These are phyloP conservation scores for Campoletis sonorensis DNA, from an alignment of 1,140 invertebrate species.

Conservation along the genomic window DNA sequence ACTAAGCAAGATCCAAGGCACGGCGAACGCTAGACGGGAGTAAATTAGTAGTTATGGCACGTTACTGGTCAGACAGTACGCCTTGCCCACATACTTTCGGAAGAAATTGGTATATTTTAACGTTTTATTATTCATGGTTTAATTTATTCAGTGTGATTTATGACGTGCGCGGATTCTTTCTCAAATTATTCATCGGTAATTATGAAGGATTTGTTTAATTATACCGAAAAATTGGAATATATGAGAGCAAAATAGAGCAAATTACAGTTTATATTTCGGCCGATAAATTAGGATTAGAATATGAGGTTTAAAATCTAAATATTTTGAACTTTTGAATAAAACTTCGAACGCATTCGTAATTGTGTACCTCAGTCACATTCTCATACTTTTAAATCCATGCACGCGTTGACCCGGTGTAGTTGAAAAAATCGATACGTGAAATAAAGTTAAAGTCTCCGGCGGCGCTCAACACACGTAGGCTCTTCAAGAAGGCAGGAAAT, in stretches of 20 bases:
- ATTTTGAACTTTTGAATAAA: not conserved
- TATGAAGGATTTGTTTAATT: not conserved
- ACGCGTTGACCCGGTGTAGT: not conserved
- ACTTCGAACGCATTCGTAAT: not conserved
- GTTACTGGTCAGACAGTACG: constrained; percentile 28
- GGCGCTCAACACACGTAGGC: not conserved
- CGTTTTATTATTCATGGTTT: constrained; percentile 28
- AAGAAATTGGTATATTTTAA: not conserved
- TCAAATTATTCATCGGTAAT: not conserved
- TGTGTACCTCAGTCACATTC: not conserved
- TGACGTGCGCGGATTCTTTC: not conserved
- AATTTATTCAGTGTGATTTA: not conserved
- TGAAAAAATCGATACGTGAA: constrained; percentile 3
- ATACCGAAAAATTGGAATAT: not conserved
- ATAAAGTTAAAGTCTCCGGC: not conserved
- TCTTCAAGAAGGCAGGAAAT: constrained; percentile 24
- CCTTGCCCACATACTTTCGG: constrained; percentile 20
- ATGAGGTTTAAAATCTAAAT: not conserved
- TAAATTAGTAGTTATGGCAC: constrained; percentile 44
- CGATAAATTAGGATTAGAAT: no score
- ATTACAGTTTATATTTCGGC: no score
- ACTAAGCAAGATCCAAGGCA: not conserved
- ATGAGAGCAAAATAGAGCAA: not conserved
- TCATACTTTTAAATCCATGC: not conserved
- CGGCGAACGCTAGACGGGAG: constrained; percentile 14